Percentiles rank a stretch among this genome's conserved stretches.
phyloP scores from a whole-genome alignment of 2,113 vertebrate genomes.

The Nothoprocta pentlandii region DNA sequence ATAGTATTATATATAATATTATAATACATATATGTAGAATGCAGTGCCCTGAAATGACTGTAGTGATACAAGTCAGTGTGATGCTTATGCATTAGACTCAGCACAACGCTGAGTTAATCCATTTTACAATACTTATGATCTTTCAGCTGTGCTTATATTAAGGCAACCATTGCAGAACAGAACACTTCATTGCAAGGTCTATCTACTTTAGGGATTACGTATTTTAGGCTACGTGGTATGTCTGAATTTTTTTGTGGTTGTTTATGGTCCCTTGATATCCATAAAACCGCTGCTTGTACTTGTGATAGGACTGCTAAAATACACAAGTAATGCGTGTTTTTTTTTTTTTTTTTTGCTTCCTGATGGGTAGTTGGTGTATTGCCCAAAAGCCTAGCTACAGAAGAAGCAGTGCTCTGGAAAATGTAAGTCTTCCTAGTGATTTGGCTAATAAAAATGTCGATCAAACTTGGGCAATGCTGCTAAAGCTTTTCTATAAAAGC shows the following conservation, averaged over 20 bases:
- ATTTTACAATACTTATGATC: not conserved
- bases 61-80: not conserved
- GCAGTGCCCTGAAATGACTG: not conserved
- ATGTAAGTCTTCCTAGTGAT: conserved; percentile 26
- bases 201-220: not conserved
- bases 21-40: not conserved
- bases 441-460: conserved; percentile 20
- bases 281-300: conserved; percentile 35
- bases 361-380: conserved; percentile 1
- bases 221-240: not conserved
- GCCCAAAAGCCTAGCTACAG: not conserved
- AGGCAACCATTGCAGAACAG: not conserved
- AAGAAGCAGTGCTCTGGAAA: conserved; percentile 23
- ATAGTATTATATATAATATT: not conserved
- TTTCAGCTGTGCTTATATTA: not conserved
- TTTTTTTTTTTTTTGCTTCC: not conserved
- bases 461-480: conserved; percentile 4
- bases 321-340: not conserved
- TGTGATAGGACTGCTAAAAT: not conserved
- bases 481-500: not conserved
- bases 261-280: conserved; percentile 6
- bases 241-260: conserved; percentile 1
- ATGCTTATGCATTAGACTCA: not conserved
- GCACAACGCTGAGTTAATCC: not conserved
- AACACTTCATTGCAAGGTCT: not conserved